phyloP scores from a whole-genome alignment of 2,113 vertebrate species.

The Phalacrocorax carbo region DNA sequence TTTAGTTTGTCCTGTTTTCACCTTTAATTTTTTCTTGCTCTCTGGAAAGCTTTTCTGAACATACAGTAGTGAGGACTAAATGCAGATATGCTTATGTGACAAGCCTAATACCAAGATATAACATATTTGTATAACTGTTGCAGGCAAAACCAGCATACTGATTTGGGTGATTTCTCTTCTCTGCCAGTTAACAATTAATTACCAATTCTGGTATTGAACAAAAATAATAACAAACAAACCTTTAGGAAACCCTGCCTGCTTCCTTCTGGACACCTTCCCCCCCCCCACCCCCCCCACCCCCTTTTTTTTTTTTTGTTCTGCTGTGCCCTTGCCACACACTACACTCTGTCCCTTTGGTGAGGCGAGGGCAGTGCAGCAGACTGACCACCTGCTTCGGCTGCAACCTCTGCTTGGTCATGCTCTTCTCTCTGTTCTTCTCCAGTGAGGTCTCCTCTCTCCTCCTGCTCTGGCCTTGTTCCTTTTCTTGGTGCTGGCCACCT shows the following conservation, averaged over 20 bases:
- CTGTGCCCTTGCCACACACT: neutral
- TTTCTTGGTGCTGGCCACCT: neutral
- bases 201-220: neutral
- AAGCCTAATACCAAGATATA: neutral
- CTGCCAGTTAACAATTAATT: neutral
- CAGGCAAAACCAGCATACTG: neutral
- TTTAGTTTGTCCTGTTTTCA: neutral
- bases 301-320: neutral
- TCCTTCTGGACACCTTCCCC: neutral
- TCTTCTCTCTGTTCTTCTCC: neutral
- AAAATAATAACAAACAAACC: neutral
- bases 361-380: neutral
- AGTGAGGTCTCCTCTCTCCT: neutral
- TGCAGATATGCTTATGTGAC: neutral
- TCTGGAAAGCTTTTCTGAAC: neutral
- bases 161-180: neutral
- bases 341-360: neutral
- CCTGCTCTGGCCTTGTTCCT: neutral
- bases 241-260: neutral
- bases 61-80: neutral
- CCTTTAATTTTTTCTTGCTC: neutral
- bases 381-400: neutral
- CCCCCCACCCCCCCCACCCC: fast-evolving
- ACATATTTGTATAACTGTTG: neutral
- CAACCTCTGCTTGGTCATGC: neutral